Evolutionary conservation across 1,140 invertebrate genomes (phyloP), one percentile per base, ranked within the genome.

Genomic region (Cyclina sinensis): DNA sequence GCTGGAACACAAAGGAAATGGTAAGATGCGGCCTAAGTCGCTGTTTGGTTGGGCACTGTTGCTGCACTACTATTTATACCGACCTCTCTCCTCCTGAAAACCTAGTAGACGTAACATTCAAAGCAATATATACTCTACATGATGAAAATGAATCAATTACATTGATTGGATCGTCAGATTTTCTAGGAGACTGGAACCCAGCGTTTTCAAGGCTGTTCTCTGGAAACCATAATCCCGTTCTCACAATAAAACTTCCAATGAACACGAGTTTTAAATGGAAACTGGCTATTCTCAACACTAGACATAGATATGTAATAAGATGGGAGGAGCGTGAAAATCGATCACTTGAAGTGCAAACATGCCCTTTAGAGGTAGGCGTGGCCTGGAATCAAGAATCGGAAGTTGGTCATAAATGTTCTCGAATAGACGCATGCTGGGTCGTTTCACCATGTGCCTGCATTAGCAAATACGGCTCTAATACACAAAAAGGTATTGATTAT

Each of bases 141-240:
- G 21, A 18, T 4, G 32, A 7, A 0, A 16, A n/a, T 70, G 65
- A 70, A 70, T 5, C 21, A 2, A 70, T 70, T 37, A 27, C 65
- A 18, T 27, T 70, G 30, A 37, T 70, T 37, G 65, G 65, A 39
- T 70, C 65, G 24, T 70, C 65, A 37, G 3, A 37, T 37, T 70
- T 70, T 70, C 65, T 70, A 16, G 65, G 65, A 37, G 35, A 70
- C 65, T 70, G 65, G 65, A 9, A 37, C n/a, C 65, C 65, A 1
- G n/a, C 65, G 2, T 18, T 37, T 37, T 70, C 65, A 5, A 35
- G 65, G 14, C 27, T 37, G 65, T 70, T 70, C n/a, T 16, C 35
- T 1, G 65, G 12, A 14, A n/a, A 70, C 5, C 30, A 70, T 39
- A 35, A 70, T 35, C 35, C 65, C 9, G 32, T 70, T 1, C 24